Evolutionary conservation across 2,797 vertebrate genomes (phyloP).

Genomic region (Amazonetta brasiliensis): DNA sequence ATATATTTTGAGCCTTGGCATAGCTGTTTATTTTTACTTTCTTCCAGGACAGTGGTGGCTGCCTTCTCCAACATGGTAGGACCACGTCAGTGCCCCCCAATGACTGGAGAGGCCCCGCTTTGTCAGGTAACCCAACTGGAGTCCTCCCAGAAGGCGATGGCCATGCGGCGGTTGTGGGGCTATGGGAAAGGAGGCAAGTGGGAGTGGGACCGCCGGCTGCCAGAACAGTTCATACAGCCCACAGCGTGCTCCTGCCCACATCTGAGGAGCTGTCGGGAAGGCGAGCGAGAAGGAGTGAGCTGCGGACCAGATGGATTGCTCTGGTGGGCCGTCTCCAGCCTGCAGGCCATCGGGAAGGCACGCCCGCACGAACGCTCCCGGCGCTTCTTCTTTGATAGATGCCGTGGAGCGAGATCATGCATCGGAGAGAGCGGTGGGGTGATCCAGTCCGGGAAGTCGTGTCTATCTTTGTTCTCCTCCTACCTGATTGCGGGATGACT

Average conservation of each 20-base stretch:
- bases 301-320: conserved; percentile 29
- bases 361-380: conserved; percentile 25
- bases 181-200: conserved; percentile 24
- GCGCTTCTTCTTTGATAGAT: conserved; percentile 63
- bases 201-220: conserved; percentile 25
- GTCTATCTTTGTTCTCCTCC: conserved; percentile 73
- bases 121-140: not conserved
- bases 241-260: conserved; percentile 66
- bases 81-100: not conserved
- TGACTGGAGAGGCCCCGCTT: not conserved
- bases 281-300: conserved; percentile 27
- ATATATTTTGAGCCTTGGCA: not conserved
- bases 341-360: conserved; percentile 16
- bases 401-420: not conserved
- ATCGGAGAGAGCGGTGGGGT: not conserved
- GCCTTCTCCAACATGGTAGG: accelerated
- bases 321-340: conserved; percentile 57
- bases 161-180: not conserved
- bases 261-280: conserved; percentile 61
- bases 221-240: conserved; percentile 40
- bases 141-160: not conserved
- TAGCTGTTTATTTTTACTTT: not conserved
- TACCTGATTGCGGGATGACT: conserved; percentile 67
- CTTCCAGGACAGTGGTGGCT: not conserved
- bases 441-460: conserved; percentile 60